Evolutionary conservation across 92 coral and sea anemone species (phyloP).

Genomic region (Siderastrea siderea): DNA sequence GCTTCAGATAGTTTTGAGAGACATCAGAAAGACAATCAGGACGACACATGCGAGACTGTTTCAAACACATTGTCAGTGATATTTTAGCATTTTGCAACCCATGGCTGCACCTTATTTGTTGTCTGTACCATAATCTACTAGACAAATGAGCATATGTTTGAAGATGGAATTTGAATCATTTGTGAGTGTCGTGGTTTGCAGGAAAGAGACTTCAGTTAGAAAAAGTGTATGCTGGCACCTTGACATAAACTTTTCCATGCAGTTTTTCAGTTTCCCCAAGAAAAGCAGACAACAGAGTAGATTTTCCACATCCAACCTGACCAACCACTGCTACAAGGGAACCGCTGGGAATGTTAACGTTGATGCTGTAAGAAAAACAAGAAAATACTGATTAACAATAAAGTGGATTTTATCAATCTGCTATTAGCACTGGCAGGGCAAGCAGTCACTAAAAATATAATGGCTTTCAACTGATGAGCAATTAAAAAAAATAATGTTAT

Average conservation of each 20-base stretch:
- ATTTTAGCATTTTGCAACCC: too few relatives aligned
- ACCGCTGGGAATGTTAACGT: slow-evolving; percentile 62
- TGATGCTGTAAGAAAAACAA: slow-evolving; percentile 58
- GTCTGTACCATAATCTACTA: too few relatives aligned
- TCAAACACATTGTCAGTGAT: too few relatives aligned
- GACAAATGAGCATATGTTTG: too few relatives aligned
- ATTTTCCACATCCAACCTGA: slow-evolving; percentile 97
- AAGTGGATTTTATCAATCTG: background rate
- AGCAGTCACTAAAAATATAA: background rate
- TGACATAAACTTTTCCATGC: slow-evolving; percentile 81
- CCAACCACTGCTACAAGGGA: slow-evolving; percentile 89
- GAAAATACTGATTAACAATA: too few relatives aligned
- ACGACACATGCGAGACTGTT: too few relatives aligned
- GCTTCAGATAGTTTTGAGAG: too few relatives aligned
- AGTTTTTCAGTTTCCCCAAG: slow-evolving; percentile 91
- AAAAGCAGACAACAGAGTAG: slow-evolving; percentile 91
- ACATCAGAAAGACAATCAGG: too few relatives aligned
- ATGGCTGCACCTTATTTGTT: too few relatives aligned
- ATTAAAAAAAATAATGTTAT: too few relatives aligned
- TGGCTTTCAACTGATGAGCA: background rate
- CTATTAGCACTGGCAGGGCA: too few relatives aligned
- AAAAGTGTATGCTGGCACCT: slow-evolving; percentile 57
- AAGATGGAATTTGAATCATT: too few relatives aligned
- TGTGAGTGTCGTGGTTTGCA: background rate
- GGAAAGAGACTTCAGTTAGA: background rate